phyloP scores from a whole-genome alignment of 2,113 vertebrate species.

The Campylomormyrus numenius region DNA sequence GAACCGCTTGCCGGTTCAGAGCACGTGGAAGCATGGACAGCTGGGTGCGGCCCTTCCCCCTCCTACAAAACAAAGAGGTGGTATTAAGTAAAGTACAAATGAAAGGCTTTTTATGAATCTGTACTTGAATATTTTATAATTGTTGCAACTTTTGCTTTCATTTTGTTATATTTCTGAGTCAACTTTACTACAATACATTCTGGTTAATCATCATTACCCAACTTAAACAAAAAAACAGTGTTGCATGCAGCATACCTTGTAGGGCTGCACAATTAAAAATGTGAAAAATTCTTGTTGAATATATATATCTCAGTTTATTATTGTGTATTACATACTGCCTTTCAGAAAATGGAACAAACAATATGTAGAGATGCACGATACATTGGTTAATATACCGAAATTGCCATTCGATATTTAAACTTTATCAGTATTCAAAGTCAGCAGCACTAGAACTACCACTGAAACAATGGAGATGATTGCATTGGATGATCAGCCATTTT shows the following conservation, averaged over 20 bases:
- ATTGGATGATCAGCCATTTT: background rate
- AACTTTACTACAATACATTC: background rate
- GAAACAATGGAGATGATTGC: background rate
- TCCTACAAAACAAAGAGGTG: slow-evolving; percentile 49
- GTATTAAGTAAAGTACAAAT: background rate
- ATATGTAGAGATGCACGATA: background rate
- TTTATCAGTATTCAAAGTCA: background rate
- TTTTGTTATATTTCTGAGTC: background rate
- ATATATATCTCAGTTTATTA: background rate
- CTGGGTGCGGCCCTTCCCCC: slow-evolving; percentile 88
- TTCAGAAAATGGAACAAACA: background rate
- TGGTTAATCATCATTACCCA: background rate
- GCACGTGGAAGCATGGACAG: slow-evolving; percentile 83
- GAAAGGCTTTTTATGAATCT: background rate
- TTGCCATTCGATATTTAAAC: background rate
- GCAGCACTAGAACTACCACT: background rate
- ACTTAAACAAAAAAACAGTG: background rate
- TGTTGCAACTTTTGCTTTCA: background rate
- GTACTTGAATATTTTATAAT: background rate
- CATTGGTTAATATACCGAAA: background rate
- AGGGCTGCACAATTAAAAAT: background rate
- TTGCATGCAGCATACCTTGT: background rate
- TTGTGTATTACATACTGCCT: background rate
- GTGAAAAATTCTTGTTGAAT: background rate
- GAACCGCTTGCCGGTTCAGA: slow-evolving; percentile 65